phyloP scores from a whole-genome alignment of 2,888 invertebrate species.

The Hermaeophaga mercurialis region DNA sequence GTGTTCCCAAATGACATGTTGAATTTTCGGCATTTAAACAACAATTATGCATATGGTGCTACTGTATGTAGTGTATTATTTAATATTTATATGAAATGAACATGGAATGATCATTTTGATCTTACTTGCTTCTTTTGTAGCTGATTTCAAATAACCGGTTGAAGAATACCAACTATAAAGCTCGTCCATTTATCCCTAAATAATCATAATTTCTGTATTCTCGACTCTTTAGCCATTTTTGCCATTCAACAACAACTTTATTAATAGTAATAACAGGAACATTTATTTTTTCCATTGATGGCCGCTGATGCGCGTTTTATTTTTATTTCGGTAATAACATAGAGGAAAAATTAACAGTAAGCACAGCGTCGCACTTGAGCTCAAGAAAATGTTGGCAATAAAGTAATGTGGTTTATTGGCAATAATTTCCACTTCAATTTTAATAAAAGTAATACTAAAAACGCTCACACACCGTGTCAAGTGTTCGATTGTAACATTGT shows the following conservation, averaged over 20 bases:
- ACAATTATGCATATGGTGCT: too few relatives aligned
- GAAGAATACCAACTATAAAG: too few relatives aligned
- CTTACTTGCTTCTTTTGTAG: too few relatives aligned
- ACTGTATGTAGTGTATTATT: too few relatives aligned
- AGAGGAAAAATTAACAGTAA: not conserved
- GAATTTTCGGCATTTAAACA: too few relatives aligned
- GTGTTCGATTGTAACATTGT: not conserved
- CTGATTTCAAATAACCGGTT: too few relatives aligned
- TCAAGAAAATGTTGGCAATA: constrained; percentile 1
- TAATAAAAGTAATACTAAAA: constrained; percentile 4
- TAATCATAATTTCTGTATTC: not conserved
- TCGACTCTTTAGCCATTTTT: not conserved
- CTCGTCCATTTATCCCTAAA: not conserved
- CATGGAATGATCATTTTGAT: too few relatives aligned
- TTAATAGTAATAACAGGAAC: not conserved
- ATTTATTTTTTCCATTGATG: not conserved
- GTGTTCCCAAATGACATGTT: too few relatives aligned
- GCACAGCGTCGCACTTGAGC: not conserved
- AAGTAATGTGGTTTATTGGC: constrained; percentile 8
- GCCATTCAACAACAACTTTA: not conserved
- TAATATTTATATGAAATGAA: too few relatives aligned
- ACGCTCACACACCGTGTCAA: not conserved
- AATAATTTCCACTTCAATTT: constrained; percentile 8
- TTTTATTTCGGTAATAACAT: not conserved
- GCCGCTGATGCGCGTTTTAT: too few relatives aligned